Conservation (phyloP, 2,797 vertebrate genomes). For the Fratercula arctica region DNA sequence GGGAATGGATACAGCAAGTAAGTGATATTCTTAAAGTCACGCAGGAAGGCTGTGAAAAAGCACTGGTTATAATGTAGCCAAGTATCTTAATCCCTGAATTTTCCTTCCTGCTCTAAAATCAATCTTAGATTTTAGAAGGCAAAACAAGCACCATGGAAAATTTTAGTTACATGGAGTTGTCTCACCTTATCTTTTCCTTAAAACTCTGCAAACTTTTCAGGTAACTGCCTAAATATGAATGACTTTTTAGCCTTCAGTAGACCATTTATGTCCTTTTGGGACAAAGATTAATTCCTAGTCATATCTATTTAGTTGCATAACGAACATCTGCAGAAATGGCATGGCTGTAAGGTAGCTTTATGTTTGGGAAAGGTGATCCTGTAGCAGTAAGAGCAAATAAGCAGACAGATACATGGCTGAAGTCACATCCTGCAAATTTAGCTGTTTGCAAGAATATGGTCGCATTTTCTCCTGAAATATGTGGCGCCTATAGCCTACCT, state of each 20-base stretch:
- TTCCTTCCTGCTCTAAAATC: not conserved
- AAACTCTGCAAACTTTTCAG: not conserved
- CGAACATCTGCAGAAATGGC: not conserved
- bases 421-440: not conserved
- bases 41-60: not conserved
- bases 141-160: not conserved
- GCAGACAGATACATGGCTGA: not conserved
- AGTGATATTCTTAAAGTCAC: not conserved
- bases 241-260: not conserved
- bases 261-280: not conserved
- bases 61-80: not conserved
- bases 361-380: not conserved
- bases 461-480: not conserved
- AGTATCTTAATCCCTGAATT: not conserved
- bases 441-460: fast-evolving
- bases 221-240: not conserved
- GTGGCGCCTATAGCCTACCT: not conserved
- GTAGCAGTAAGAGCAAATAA: not conserved
- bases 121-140: not conserved
- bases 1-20: constrained; percentile 8
- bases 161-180: not conserved
- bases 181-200: not conserved
- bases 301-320: not conserved
- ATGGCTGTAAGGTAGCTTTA: not conserved
- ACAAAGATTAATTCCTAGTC: not conserved